A percentile compares a stretch with the other conserved stretches of the same genome.
These are phyloP conservation scores for Ectemnius cavifrons DNA, from an alignment of 2,888 invertebrate genomes.

Conservation along the genomic window DNA sequence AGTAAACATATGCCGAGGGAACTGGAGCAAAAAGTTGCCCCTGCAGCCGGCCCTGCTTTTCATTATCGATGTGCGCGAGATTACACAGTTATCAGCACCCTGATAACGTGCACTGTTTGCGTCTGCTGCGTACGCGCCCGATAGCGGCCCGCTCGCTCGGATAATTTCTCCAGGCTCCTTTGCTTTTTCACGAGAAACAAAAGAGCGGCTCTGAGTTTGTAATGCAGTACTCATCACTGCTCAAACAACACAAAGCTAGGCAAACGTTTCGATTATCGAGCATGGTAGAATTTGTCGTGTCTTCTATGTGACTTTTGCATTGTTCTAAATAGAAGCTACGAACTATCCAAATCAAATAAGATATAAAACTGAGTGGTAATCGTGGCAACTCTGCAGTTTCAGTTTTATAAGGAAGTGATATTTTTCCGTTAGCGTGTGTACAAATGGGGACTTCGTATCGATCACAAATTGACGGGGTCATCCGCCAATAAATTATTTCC, in stretches of 20 bases:
- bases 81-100: constrained; percentile 26
- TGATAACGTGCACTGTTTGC: constrained; percentile 28
- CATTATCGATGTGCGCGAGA: constrained; percentile 26
- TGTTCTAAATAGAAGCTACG: too few relatives aligned
- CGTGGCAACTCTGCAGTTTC: too few relatives aligned
- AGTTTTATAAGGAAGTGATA: too few relatives aligned
- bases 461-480: constrained; percentile 2
- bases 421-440: not conserved
- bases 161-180: not conserved
- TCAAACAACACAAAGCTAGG: too few relatives aligned
- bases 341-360: too few relatives aligned
- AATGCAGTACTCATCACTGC: too few relatives aligned
- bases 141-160: not conserved
- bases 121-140: constrained; percentile 1
- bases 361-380: too few relatives aligned
- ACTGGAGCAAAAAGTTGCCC: not conserved
- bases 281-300: too few relatives aligned
- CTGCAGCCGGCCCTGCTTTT: not conserved
- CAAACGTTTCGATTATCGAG: too few relatives aligned
- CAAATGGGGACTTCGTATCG: not conserved
- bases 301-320: too few relatives aligned
- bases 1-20: not conserved
- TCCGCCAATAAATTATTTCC: constrained; percentile 5
- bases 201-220: too few relatives aligned
- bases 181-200: too few relatives aligned